A percentile compares a stretch with the other conserved stretches of the same genome.
phyloP scores from a whole-genome alignment of 2,888 invertebrate species.

The Cerastoderma edule region DNA sequence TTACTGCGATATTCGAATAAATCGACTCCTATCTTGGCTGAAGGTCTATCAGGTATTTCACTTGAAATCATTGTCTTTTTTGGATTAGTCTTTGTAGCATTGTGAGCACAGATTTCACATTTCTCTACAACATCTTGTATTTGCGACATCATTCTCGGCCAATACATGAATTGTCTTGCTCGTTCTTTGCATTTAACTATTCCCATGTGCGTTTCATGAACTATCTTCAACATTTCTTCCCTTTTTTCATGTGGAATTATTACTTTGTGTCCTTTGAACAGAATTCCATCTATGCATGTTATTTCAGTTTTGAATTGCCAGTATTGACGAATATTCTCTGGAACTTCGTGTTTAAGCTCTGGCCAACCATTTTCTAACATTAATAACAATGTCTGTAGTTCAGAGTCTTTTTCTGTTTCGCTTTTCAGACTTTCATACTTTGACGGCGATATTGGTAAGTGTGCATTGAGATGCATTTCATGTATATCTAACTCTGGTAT shows the following conservation, averaged over 20 bases:
- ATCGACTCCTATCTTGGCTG: conserved; percentile 46
- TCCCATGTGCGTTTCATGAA: conserved; percentile 38
- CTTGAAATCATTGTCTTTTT: conserved; percentile 39
- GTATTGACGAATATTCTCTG: conserved; percentile 32
- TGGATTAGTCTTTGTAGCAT: conserved; percentile 19
- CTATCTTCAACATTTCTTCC: conserved; percentile 20
- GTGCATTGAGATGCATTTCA: conserved; percentile 22
- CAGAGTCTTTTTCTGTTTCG: conserved; percentile 39
- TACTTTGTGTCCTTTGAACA: not conserved
- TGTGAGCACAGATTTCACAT: conserved; percentile 36
- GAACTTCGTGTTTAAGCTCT: conserved; percentile 24
- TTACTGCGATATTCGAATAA: conserved; percentile 41
- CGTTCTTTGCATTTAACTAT: conserved; percentile 31
- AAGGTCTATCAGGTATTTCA: conserved; percentile 50
- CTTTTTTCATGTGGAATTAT: not conserved
- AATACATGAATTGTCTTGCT: conserved; percentile 34
- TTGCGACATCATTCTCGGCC: conserved; percentile 30
- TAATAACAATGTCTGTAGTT: conserved; percentile 27
- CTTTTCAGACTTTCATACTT: conserved; percentile 21
- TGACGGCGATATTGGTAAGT: conserved; percentile 30
- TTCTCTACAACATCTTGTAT: conserved; percentile 27
- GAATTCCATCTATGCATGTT: conserved; percentile 38
- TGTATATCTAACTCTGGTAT: conserved; percentile 22
- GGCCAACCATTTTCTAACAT: conserved; percentile 53
- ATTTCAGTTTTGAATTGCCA: conserved; percentile 51